Evolutionary conservation across 2,113 vertebrate genomes (phyloP), one percentile per base, ranked within the genome.

Genomic region (Eonycteris spelaea): DNA sequence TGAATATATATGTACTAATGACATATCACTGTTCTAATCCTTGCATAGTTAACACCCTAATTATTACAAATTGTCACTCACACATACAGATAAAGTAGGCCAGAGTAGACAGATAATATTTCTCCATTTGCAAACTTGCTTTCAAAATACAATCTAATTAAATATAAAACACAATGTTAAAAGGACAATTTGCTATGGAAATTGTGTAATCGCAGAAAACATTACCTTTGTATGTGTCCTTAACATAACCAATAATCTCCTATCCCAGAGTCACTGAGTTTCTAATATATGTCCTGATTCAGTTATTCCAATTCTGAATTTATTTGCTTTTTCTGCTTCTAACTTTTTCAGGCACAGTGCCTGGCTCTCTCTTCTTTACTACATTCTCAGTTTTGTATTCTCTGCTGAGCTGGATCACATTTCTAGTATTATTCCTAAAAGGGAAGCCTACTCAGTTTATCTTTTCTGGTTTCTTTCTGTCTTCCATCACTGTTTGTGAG

Each of bases 1-100:
- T 82, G 45, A 68, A 28, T 55, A 86, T 77, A 82, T 40, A n/a
- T 55, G 12, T 87, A 48, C 55, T 74, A 40, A 40, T 63, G 55
- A 43, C 33, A 68, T 19, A 30, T 43, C 73, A 71, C 13, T 84
- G 16, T 22, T 90, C 7, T 61, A 80, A 80, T 55, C 67, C 45
- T 67, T 75, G n/a, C 0, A 0, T 43, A 78, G 28, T 68, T 78
- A 87, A 85, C 53, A 21, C 30, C 59, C 43, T 87, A 40, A 90
- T 92, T 95, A 92, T 80, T 79, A 57, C 13, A 87, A 45, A 1
- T 33, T 75, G 55, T 84, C 86, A 96, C 4, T 95, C 61, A 86
- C 26, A n/a, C 51, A 55, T 30, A 48, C 10, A 24, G 12, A 3
- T 19, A 75, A 95, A 90, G 38, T 67, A 78, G 86, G 26, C 22